A percentile compares a stretch with the other conserved stretches of the same genome.
Evolutionary conservation across 1,140 invertebrate genomes (phyloP).

Genomic region (Contarinia nasturtii): DNA sequence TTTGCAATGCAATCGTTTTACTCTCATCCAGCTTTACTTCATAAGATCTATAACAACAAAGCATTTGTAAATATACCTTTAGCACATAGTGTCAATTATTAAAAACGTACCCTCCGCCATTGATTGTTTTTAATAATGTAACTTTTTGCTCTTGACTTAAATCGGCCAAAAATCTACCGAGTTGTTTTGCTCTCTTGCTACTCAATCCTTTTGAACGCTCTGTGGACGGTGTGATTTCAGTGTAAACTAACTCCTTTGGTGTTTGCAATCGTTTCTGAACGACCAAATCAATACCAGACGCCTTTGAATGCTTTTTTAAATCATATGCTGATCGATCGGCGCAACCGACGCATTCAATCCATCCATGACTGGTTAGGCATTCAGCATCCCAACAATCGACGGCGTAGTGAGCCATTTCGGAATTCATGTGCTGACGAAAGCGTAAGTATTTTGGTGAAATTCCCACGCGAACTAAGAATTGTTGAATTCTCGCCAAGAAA

Average conservation of each 20-base stretch:
- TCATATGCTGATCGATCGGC: conserved; percentile 97
- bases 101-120: conserved; percentile 25
- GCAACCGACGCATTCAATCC: conserved; percentile 99
- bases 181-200: conserved; percentile 79
- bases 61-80: too few species aligned
- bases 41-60: not conserved
- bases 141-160: conserved; percentile 41
- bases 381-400: conserved; percentile 99
- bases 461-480: conserved; percentile 75
- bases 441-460: conserved; percentile 69
- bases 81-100: too few species aligned
- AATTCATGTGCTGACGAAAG: conserved; percentile 95
- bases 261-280: conserved; percentile 77
- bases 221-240: conserved; percentile 69
- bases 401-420: conserved; percentile 99
- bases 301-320: conserved; percentile 81
- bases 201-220: conserved; percentile 79
- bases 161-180: conserved; percentile 47
- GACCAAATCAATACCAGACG: conserved; percentile 73
- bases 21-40: not conserved
- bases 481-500: conserved; percentile 90
- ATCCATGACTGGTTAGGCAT: conserved; percentile 83
- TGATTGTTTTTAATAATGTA: conserved; percentile 41
- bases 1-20: conserved; percentile 42
- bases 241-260: conserved; percentile 57